Conservation (phyloP, 2,888 invertebrate species). For the Xestoiulus laeticollis region DNA sequence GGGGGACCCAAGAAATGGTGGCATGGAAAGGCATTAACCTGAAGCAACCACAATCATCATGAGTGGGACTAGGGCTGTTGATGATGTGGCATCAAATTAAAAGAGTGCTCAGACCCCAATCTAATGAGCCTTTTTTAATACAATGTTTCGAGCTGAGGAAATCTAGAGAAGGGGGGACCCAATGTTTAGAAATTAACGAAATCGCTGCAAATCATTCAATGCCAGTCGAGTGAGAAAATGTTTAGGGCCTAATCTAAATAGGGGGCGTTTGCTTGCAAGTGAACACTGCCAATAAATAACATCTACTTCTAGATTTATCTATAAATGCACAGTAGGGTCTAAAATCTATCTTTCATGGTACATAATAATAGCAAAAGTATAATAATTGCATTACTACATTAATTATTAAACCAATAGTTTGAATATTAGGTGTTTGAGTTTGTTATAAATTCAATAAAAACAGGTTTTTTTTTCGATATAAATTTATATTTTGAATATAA, state of each 20-base stretch:
- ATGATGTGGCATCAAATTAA: conserved; percentile 18
- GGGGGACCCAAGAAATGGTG: not conserved
- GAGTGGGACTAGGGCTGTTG: not conserved
- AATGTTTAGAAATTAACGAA: not conserved
- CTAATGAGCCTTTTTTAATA: not conserved
- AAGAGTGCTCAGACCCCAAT: not conserved
- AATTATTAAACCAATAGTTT: too few relatives aligned
- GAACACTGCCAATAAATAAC: too few relatives aligned
- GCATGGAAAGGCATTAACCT: not conserved
- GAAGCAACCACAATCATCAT: conserved; percentile 15
- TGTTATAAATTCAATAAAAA: too few relatives aligned
- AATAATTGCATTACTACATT: too few relatives aligned
- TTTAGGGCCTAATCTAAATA: not conserved
- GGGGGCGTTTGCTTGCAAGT: not conserved
- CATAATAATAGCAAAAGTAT: too few relatives aligned
- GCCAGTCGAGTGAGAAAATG: not conserved
- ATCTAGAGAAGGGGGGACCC: not conserved
- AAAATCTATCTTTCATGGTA: too few relatives aligned
- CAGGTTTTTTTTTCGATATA: too few relatives aligned
- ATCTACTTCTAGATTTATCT: too few relatives aligned
- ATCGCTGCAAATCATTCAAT: not conserved
- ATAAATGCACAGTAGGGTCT: too few relatives aligned
- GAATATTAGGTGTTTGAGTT: too few relatives aligned
- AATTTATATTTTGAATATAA: too few relatives aligned
- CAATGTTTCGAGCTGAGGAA: not conserved